phyloP scores from a whole-genome alignment of 2,888 invertebrate genomes.

The Omphaloscelis lunosa region DNA sequence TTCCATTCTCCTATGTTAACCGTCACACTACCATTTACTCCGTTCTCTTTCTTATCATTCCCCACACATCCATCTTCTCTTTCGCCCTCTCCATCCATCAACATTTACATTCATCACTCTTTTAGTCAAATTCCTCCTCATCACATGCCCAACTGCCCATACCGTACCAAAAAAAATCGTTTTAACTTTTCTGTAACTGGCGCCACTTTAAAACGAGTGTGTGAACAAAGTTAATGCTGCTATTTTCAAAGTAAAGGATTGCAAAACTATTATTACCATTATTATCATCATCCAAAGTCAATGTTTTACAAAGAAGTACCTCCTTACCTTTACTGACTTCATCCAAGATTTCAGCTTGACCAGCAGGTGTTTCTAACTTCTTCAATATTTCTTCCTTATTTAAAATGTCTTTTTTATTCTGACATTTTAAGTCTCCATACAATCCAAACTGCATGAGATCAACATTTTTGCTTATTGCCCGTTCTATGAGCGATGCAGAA shows the following conservation, averaged over 20 bases:
- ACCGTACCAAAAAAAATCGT: too few species aligned
- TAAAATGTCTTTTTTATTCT: neutral
- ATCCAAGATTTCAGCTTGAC: conserved; percentile 19
- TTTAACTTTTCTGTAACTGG: too few species aligned
- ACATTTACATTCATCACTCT: too few species aligned
- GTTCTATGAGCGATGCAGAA: conserved; percentile 44
- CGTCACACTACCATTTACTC: too few species aligned
- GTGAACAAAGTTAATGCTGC: neutral
- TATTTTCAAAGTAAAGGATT: neutral
- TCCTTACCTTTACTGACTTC: conserved; percentile 35
- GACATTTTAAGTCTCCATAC: neutral
- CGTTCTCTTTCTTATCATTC: too few species aligned
- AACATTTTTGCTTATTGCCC: conserved; percentile 15
- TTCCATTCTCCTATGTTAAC: too few species aligned
- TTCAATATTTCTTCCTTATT: conserved; percentile 16
- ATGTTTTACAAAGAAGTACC: neutral
- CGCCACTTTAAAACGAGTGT: too few species aligned
- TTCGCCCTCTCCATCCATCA: too few species aligned
- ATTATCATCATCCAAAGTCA: neutral
- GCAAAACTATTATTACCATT: neutral
- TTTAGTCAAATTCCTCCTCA: too few species aligned
- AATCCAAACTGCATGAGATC: neutral
- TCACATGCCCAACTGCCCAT: too few species aligned
- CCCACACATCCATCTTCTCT: too few species aligned
- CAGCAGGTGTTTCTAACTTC: neutral